A percentile compares a stretch with the other conserved stretches of the same genome.
phyloP scores from a whole-genome alignment of 2,113 vertebrate genomes.

The Puffinus mauretanicus region DNA sequence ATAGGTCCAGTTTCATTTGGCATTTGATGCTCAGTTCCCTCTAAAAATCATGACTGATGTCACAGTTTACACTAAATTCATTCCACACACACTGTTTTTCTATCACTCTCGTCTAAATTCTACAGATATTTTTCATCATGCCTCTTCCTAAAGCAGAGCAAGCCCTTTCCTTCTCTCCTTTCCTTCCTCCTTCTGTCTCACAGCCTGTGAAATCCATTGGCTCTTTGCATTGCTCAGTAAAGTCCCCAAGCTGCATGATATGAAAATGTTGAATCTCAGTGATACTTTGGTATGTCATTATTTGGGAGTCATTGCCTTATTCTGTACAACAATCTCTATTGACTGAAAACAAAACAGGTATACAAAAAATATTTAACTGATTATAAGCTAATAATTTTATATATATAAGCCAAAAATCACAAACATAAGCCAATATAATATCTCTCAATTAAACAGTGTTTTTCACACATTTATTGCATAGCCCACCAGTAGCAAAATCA shows the following conservation, averaged over 20 bases:
- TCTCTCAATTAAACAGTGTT: neutral
- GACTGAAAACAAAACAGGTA: neutral
- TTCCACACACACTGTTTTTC: neutral
- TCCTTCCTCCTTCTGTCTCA: neutral
- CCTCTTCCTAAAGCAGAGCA: neutral
- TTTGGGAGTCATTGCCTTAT: neutral
- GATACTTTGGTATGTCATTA: neutral
- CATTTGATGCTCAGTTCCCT: neutral
- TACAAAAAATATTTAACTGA: neutral
- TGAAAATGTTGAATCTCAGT: neutral
- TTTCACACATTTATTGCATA: neutral
- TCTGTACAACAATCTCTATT: neutral
- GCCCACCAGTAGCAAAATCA: neutral
- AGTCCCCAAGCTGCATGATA: neutral
- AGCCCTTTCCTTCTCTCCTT: neutral
- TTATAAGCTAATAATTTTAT: neutral
- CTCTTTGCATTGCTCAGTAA: neutral
- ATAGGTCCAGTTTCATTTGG: neutral
- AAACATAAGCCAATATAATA: neutral
- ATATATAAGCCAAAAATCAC: neutral
- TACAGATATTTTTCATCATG: neutral
- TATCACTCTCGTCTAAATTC: neutral
- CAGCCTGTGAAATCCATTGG: neutral
- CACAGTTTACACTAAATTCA: neutral
- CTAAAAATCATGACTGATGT: neutral